Evolutionary conservation across 1,140 invertebrate genomes (phyloP).

Genomic region (Dendroctonus valens): DNA sequence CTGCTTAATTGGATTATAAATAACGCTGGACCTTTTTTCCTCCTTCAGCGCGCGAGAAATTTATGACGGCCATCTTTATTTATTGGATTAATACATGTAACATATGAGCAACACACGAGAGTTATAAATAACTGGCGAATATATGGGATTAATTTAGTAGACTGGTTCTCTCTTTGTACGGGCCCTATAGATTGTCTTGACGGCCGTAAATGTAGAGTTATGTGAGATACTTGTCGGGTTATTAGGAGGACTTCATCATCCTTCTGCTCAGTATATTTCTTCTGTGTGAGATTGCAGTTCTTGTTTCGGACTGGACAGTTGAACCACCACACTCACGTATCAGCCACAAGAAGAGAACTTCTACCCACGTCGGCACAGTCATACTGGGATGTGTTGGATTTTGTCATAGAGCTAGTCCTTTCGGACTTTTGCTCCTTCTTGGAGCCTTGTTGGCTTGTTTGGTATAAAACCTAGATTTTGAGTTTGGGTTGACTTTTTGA

Average conservation of each 20-base stretch:
- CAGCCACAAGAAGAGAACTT: too few species aligned
- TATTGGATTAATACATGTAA: slow-evolving; percentile 54
- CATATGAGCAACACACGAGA: slow-evolving; percentile 52
- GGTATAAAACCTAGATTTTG: too few species aligned
- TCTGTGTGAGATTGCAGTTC: too few species aligned
- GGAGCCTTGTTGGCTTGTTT: too few species aligned
- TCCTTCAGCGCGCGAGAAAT: slow-evolving; percentile 42
- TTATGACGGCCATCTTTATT: slow-evolving; percentile 53
- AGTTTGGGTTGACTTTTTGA: too few species aligned
- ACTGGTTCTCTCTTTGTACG: slow-evolving; percentile 45
- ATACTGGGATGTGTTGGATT: too few species aligned
- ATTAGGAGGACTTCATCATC: slow-evolving; percentile 21
- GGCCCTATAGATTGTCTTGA: slow-evolving; percentile 45
- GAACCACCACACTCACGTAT: too few species aligned
- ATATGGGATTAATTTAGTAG: slow-evolving; percentile 52
- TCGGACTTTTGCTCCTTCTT: too few species aligned
- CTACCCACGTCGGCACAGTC: too few species aligned
- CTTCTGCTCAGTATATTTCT: too few species aligned
- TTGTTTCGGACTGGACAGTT: too few species aligned
- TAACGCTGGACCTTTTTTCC: slow-evolving; percentile 42
- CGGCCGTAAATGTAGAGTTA: slow-evolving; percentile 18
- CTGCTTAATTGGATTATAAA: slow-evolving; percentile 51
- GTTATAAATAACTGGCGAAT: slow-evolving; percentile 51
- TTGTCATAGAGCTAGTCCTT: too few species aligned
- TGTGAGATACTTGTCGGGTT: slow-evolving; percentile 33